Evolutionary conservation across 1,140 invertebrate species (phyloP), one percentile per base, ranked within the genome.

Genomic region (Bombus picipes): DNA sequence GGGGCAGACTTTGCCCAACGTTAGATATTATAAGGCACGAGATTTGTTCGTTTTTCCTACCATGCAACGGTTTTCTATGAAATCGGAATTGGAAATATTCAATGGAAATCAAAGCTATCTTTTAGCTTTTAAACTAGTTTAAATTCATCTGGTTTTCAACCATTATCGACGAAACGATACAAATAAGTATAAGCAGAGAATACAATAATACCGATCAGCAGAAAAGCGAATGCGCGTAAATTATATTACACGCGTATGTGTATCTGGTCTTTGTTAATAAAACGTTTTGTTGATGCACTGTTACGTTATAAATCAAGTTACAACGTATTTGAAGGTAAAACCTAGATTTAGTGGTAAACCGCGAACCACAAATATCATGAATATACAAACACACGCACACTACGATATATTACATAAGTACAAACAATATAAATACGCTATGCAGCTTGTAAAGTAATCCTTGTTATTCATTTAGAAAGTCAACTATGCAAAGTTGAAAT

Each of bases 391-490:
- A 8, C 12, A 3, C n/a, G 9, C 12, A 18, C 12, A 3, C n/a
- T 74, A 34, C 43, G 0, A 75, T 75, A 25, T 28, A 13, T 57
- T 34, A 37, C 32, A 5, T 28, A 57, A 75, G 32, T 57, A 53
- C 43, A 15, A 57, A 75, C 73, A 25, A 57, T 37, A 57, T 57
- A 57, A 75, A 43, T 57, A 37, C 32, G 32, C 43, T 34, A 25
- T 34, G 72, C 18, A 74, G 41, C 47, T 34, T 5, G 41, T 53
- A n/a, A 74, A 74, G n/a, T 53, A 47, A 53, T 34, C 3, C 41
- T 53, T 37, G 32, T 57, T 57, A 37, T 37, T 75, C 34, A 75
- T 75, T 37, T 57, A 75, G 18, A 37, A 75, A 57, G 73, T 53
- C 43, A 9, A 34, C 43, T 37, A 25, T 34, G 22, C 9, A 2